These are phyloP conservation scores for Stratiomys singularior DNA, from an alignment of 2,888 invertebrate species.

Conservation along the genomic window DNA sequence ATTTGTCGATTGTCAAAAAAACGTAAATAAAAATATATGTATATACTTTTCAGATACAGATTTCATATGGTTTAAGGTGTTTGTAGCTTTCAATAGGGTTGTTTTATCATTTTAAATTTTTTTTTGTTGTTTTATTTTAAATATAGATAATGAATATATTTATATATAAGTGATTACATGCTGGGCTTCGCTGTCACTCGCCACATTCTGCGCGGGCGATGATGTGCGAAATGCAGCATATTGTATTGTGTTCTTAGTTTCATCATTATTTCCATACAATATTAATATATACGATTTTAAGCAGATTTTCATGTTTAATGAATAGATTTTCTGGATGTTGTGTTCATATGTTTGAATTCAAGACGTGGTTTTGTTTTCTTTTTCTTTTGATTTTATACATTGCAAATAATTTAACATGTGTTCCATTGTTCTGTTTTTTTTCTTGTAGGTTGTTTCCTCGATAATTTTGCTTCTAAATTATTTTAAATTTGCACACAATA, in stretches of 20 bases:
- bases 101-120: slow-evolving; percentile 14
- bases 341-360: slow-evolving; percentile 38
- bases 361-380: background rate
- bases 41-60: slow-evolving; percentile 50
- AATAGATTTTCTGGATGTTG: slow-evolving; percentile 48
- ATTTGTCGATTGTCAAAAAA: slow-evolving; percentile 67
- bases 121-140: slow-evolving; percentile 40
- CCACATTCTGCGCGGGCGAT: background rate
- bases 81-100: slow-evolving; percentile 19
- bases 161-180: slow-evolving; percentile 27
- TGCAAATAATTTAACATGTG: slow-evolving; percentile 32
- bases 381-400: slow-evolving; percentile 18
- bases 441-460: slow-evolving; percentile 41
- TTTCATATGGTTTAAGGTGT: slow-evolving; percentile 41
- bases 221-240: slow-evolving; percentile 34
- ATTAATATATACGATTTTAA: background rate
- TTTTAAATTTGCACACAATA: slow-evolving; percentile 46
- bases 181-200: slow-evolving; percentile 13
- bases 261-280: slow-evolving; percentile 35
- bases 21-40: slow-evolving; percentile 61
- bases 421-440: slow-evolving; percentile 25
- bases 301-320: slow-evolving; percentile 48
- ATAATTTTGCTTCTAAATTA: slow-evolving; percentile 42
- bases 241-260: slow-evolving; percentile 48
- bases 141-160: slow-evolving; percentile 24